Base-by-base conservation (phyloP, 37 sponge, comb jelly and placozoan species). In the Axinella damicornis region DNA sequence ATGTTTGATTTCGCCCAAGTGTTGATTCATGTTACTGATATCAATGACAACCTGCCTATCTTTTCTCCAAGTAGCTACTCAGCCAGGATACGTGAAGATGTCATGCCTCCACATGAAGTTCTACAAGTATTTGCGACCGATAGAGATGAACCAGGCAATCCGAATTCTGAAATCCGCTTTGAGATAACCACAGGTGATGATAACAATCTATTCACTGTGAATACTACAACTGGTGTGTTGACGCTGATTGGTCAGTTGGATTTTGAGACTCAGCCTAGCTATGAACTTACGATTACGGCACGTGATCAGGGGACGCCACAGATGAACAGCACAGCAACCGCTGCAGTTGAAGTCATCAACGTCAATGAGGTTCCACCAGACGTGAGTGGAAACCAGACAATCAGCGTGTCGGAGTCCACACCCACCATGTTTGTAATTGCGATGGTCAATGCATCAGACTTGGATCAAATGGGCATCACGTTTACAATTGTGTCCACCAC, bases 31-130 rank as follows among this genome's bases (percentile, higher is more conserved):
- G 75, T 95, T 18, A 71, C 65, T 53, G 92, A 97, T 41, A 78
- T 92, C 22, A 97, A 97, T 70, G 97, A 97, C 83, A 89, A 97
- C 54, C 54, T 61, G 13, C 97, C 97, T 18, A 30, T 74, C 0
- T 89, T 97, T 62, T 21, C 60, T 2, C 82, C 77, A 19, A 52
- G 22, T 11, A 59, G 15, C 16, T 93, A 86, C 79, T 2, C 54
- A 39, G 78, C 65, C 0, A 37, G 16, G 0, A 24, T 93, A 35
- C 55, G 60, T 12, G 94, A 93, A 53, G 74, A 86, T 34, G 79
- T 27, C 9, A 28, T 6, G 11, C 11, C 69, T 30, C 58, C 73
- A 21, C n/a, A 25, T 0, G 83, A 60, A 27, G 30, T 57, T 25
- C 21, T 78, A 0, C 27, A 69, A 14, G 65, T 82, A 17, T 69